These are phyloP conservation scores for Taenaris catops DNA, from an alignment of 2,888 invertebrate species.

Conservation along the genomic window DNA sequence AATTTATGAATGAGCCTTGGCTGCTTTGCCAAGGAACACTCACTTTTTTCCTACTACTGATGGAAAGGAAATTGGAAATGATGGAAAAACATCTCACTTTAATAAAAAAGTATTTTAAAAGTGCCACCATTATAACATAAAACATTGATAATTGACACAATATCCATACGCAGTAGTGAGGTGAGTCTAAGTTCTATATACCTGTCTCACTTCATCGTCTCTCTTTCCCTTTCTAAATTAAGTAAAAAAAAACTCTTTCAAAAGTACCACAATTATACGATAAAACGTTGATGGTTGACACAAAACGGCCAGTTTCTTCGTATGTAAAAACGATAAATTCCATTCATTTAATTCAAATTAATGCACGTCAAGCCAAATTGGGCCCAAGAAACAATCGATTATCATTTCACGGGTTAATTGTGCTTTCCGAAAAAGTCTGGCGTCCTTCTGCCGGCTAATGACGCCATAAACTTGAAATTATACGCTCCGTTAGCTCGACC, in stretches of 20 bases:
- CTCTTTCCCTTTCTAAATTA: too few species aligned
- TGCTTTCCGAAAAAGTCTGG: slow-evolving; percentile 54
- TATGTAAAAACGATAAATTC: slow-evolving; percentile 19
- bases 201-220: too few species aligned
- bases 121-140: too few species aligned
- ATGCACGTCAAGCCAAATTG: slow-evolving; percentile 35
- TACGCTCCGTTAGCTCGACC: slow-evolving; percentile 55
- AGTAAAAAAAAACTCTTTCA: not conserved
- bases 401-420: slow-evolving; percentile 69
- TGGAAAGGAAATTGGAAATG: too few species aligned
- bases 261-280: not conserved
- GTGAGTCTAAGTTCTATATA: too few species aligned
- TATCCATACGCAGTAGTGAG: too few species aligned
- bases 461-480: slow-evolving; percentile 67
- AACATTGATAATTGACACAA: too few species aligned
- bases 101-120: too few species aligned
- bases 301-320: slow-evolving; percentile 2
- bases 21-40: too few species aligned
- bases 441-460: slow-evolving; percentile 59
- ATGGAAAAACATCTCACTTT: too few species aligned
- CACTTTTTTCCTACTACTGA: too few species aligned
- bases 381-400: slow-evolving; percentile 60
- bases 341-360: slow-evolving; percentile 28
- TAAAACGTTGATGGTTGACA: not conserved
- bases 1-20: too few species aligned